Conservation (phyloP, 2,888 invertebrate species). For the Blera fallax region DNA sequence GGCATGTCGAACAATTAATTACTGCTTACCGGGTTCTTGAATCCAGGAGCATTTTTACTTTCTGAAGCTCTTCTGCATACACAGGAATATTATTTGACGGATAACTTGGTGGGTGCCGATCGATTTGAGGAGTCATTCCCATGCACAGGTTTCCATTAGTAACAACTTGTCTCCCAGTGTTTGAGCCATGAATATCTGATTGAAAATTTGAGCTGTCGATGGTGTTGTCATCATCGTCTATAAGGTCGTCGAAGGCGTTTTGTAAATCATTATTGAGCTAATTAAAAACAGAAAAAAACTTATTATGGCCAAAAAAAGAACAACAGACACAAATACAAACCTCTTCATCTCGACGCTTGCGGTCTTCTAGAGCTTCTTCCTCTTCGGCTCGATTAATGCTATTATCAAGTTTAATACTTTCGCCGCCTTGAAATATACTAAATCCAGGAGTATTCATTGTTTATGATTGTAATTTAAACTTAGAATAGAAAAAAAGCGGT, state of each 20-base stretch:
- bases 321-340: conserved; percentile 78
- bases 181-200: conserved; percentile 71
- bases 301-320: background rate
- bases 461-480: background rate
- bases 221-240: conserved; percentile 86
- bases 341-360: conserved; percentile 86
- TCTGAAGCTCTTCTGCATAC: conserved; percentile 74
- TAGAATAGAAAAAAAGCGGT: background rate
- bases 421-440: conserved; percentile 87
- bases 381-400: conserved; percentile 86
- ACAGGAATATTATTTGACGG: background rate
- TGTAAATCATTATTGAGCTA: conserved; percentile 86
- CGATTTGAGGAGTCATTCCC: conserved; percentile 3
- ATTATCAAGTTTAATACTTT: conserved; percentile 86
- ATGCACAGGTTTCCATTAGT: conserved; percentile 13
- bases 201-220: conserved; percentile 83
- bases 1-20: background rate
- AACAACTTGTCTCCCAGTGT: background rate
- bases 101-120: conserved; percentile 21
- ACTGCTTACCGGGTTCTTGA: conserved; percentile 82
- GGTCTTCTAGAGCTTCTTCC: conserved; percentile 87
- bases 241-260: conserved; percentile 87
- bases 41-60: conserved; percentile 80
- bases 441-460: conserved; percentile 85
- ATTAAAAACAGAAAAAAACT: conserved; percentile 74